These are phyloP conservation scores for Gryllus bimaculatus DNA, from an alignment of 1,140 invertebrate species.

Conservation along the genomic window DNA sequence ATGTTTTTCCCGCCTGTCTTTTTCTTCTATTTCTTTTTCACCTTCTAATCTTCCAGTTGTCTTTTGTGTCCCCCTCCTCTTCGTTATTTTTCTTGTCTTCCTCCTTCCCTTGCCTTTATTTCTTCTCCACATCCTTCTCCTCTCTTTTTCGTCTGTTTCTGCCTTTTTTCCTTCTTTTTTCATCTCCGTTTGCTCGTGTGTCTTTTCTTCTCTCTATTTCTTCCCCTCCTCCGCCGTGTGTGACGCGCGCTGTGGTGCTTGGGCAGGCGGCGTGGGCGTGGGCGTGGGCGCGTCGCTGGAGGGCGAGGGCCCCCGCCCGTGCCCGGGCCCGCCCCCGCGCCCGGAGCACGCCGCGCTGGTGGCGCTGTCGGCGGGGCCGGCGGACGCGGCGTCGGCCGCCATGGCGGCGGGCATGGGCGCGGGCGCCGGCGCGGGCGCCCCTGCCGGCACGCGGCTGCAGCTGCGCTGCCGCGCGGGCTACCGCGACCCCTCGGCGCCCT, in stretches of 20 bases:
- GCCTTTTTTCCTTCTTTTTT: neutral
- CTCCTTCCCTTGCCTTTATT: neutral
- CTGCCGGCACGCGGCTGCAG: conserved; percentile 21
- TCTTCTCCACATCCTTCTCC: neutral
- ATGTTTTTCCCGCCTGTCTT: neutral
- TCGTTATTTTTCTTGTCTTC: too few species aligned
- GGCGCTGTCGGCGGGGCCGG: neutral
- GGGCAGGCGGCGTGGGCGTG: neutral
- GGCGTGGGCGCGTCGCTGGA: neutral
- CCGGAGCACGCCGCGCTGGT: neutral
- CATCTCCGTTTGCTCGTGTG: neutral
- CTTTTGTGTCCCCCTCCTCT: too few species aligned
- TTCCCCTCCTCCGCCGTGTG: neutral
- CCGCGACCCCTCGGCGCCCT: conserved; percentile 20
- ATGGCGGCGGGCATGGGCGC: neutral
- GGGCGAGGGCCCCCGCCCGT: neutral
- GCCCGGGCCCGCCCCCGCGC: neutral
- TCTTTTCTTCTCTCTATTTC: neutral
- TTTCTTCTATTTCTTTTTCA: neutral
- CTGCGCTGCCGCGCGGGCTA: conserved; percentile 21
- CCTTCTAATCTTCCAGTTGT: too few species aligned
- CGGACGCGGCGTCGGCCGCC: neutral
- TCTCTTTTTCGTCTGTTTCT: neutral
- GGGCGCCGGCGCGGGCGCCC: neutral
- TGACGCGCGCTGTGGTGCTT: neutral